Base-by-base conservation (phyloP, 2,888 invertebrate genomes). In the Conops quadrifasciatus region DNA sequence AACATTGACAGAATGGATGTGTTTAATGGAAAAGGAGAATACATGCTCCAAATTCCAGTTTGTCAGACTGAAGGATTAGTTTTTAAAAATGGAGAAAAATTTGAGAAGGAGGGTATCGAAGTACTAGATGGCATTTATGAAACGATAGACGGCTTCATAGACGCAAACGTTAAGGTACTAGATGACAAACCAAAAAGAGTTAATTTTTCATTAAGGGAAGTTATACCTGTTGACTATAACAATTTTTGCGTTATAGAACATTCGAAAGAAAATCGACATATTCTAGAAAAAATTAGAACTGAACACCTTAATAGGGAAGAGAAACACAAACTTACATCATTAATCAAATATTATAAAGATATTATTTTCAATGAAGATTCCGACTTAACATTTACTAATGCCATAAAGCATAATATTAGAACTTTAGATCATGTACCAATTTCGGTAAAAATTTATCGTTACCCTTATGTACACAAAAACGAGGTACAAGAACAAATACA, bases 361-460 rank as follows among this genome's bases (percentile, higher is more conserved):
- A 49, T 49, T 49, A n/a, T 49, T 49, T n/a, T 15, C 49, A 49
- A 49, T 49, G 49, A 49, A 49, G 49, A 49, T 49, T 49, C 49
- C 13, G 13, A 49, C 49, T 5, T 49, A 5, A 49, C 49, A 49
- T 49, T 49, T 16, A 49, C 49, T 49, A 49, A 49, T n/a, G 45
- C 45, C 9, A 45, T 45, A 45, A 45, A 45, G 15, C 45, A 45
- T 45, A 45, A 45, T 45, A 45, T 49, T 49, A 15, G 49, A 49
- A 49, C 49, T 49, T 49, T 49, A 49, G 49, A 49, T 49, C 49
- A 49, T 49, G 49, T n/a, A 49, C 49, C n/a, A 49, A n/a, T 49
- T 49, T 49, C 49, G n/a, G 49, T 1, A 49, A 45, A 45, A 45
- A 45, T 15, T 45, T 45, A 45, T 45, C 45, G 45, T 13, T 45